Evolutionary conservation across 2,113 vertebrate genomes (phyloP).

Genomic region (Aptenodytes patagonicus): DNA sequence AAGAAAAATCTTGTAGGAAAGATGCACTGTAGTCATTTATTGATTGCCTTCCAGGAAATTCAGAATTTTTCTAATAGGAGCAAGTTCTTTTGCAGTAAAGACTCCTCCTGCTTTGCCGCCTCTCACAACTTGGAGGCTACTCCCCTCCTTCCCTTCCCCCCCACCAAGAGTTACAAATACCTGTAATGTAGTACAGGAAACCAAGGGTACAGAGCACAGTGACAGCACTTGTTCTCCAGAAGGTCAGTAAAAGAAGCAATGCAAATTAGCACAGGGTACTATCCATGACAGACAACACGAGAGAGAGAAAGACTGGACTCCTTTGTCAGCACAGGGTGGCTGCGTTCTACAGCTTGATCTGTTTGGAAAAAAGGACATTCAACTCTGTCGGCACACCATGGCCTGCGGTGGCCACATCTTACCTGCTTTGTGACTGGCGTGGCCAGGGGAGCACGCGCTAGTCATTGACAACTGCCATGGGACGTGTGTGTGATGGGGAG

Average conservation of each 20-base stretch:
- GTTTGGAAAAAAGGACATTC: slow-evolving; percentile 7
- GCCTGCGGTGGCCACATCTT: neutral
- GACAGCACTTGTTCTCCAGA: neutral
- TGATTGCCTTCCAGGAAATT: slow-evolving; percentile 60
- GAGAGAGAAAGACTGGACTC: neutral
- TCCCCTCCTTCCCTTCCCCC: neutral
- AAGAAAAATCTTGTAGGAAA: slow-evolving; percentile 41
- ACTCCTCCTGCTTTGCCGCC: neutral
- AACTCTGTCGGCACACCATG: neutral
- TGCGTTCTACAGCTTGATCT: neutral
- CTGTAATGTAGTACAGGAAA: neutral
- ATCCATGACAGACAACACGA: neutral
- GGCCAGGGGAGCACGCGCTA: neutral
- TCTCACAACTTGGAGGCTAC: neutral
- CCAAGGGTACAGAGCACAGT: slow-evolving; percentile 4
- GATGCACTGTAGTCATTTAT: slow-evolving; percentile 68
- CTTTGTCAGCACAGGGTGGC: neutral
- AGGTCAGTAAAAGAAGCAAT: slow-evolving; percentile 8
- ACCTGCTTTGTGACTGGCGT: fast-evolving
- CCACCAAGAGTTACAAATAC: neutral
- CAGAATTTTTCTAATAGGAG: slow-evolving; percentile 42
- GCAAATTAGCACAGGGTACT: neutral
- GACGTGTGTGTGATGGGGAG: fast-evolving
- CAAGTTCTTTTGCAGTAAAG: slow-evolving; percentile 35
- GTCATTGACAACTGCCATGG: fast-evolving